Conservation (phyloP, 2,113 vertebrate genomes). For the Semicossyphus pulcher region DNA sequence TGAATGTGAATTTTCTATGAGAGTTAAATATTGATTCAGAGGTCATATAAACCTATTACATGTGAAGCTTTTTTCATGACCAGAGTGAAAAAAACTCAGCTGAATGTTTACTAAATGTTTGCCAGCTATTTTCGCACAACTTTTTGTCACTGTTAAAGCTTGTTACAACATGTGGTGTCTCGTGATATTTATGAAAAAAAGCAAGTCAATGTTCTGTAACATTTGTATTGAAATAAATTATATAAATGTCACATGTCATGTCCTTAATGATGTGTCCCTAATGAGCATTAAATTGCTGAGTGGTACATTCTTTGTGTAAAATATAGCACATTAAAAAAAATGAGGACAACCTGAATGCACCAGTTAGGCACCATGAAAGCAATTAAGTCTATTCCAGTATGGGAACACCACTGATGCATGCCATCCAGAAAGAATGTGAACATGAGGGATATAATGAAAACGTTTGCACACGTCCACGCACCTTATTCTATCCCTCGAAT, state of each 20-base stretch:
- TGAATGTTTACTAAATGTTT: constrained; percentile 83
- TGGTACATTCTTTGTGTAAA: neutral
- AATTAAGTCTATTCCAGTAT: constrained; percentile 51
- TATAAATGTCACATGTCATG: constrained; percentile 64
- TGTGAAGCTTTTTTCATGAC: constrained; percentile 41
- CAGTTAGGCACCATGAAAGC: neutral
- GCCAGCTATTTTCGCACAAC: constrained; percentile 74
- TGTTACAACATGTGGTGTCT: constrained; percentile 68
- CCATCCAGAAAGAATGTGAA: constrained; percentile 36
- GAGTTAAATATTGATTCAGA: constrained; percentile 42
- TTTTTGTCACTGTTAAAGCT: constrained; percentile 65
- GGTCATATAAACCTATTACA: constrained; percentile 27
- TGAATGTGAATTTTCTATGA: constrained; percentile 63
- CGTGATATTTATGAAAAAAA: constrained; percentile 81
- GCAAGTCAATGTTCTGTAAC: constrained; percentile 59
- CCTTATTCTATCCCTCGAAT: constrained; percentile 17
- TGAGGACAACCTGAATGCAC: constrained; percentile 10
- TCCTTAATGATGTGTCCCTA: constrained; percentile 18
- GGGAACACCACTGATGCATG: constrained; percentile 40
- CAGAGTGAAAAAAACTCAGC: constrained; percentile 56
- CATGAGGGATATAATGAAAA: constrained; percentile 45
- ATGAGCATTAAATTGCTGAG: constrained; percentile 6
- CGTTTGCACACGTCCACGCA: constrained; percentile 45
- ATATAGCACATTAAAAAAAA: neutral
- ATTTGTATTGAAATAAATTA: constrained; percentile 83